These are phyloP conservation scores for Leptinotarsa texana DNA, from an alignment of 1,140 invertebrate genomes.

Conservation along the genomic window DNA sequence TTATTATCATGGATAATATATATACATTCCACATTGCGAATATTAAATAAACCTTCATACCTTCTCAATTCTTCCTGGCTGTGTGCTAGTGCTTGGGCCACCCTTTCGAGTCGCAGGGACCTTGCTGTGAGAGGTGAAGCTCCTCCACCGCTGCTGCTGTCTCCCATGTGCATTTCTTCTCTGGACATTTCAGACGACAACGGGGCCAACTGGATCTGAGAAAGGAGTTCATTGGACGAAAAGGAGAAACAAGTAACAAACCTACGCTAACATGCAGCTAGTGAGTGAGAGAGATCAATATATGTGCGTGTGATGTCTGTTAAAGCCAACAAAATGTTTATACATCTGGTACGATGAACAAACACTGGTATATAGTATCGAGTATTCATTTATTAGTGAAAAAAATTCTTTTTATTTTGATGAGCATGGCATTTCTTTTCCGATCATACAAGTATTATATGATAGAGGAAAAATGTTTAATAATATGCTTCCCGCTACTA, in stretches of 20 bases:
- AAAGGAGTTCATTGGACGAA: neutral
- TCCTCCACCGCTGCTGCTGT: slow-evolving; percentile 72
- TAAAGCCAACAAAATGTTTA: slow-evolving; percentile 42
- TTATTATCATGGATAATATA: too few relatives aligned
- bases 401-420: too few relatives aligned
- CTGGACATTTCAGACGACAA: slow-evolving; percentile 64
- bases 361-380: neutral
- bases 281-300: slow-evolving; percentile 34
- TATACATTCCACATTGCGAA: too few relatives aligned
- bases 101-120: slow-evolving; percentile 81
- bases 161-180: slow-evolving; percentile 71
- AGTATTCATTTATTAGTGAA: too few relatives aligned
- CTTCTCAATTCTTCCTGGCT: slow-evolving; percentile 84
- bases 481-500: too few relatives aligned
- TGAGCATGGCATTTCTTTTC: too few relatives aligned
- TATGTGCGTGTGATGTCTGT: slow-evolving; percentile 40
- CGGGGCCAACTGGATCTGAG: slow-evolving; percentile 60
- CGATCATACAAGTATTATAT: too few relatives aligned
- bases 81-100: slow-evolving; percentile 83
- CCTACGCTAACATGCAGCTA: slow-evolving; percentile 38
- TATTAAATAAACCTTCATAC: slow-evolving; percentile 47
- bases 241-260: slow-evolving; percentile 25
- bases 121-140: slow-evolving; percentile 83
- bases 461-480: too few relatives aligned
- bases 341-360: slow-evolving; percentile 7